These are phyloP conservation scores for Alca torda DNA, from an alignment of 2,797 vertebrate species.

Conservation along the genomic window DNA sequence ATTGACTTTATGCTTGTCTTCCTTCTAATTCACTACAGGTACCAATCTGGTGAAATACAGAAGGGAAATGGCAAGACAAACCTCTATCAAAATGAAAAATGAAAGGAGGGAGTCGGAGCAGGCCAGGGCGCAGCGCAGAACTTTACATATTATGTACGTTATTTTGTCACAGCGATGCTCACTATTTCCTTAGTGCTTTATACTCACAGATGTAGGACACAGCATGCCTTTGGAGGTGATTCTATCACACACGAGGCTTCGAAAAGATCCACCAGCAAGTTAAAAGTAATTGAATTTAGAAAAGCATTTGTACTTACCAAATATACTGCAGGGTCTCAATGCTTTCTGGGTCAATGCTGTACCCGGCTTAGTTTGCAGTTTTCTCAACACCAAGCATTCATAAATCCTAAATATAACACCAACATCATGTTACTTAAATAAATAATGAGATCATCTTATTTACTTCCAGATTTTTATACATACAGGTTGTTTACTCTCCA, in stretches of 20 bases:
- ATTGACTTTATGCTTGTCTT: slow-evolving; percentile 11
- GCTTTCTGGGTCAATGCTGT: neutral
- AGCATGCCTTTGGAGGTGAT: neutral
- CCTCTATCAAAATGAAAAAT: neutral
- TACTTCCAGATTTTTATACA: neutral
- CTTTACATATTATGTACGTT: neutral
- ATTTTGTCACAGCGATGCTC: neutral
- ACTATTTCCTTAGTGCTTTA: neutral
- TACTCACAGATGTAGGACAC: neutral
- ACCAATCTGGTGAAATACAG: neutral
- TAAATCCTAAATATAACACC: neutral
- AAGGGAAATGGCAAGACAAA: neutral
- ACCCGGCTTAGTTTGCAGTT: neutral
- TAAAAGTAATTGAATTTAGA: neutral
- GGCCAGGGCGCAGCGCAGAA: neutral
- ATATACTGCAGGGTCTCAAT: neutral
- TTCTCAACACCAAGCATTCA: neutral
- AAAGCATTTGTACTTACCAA: neutral
- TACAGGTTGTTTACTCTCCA: neutral
- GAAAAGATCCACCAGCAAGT: neutral
- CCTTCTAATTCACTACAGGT: neutral
- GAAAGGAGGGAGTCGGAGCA: neutral
- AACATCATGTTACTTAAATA: neutral
- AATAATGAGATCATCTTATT: neutral
- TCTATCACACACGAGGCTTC: neutral